phyloP scores from a whole-genome alignment of 2,113 vertebrate genomes.

The Nerophis ophidion region DNA sequence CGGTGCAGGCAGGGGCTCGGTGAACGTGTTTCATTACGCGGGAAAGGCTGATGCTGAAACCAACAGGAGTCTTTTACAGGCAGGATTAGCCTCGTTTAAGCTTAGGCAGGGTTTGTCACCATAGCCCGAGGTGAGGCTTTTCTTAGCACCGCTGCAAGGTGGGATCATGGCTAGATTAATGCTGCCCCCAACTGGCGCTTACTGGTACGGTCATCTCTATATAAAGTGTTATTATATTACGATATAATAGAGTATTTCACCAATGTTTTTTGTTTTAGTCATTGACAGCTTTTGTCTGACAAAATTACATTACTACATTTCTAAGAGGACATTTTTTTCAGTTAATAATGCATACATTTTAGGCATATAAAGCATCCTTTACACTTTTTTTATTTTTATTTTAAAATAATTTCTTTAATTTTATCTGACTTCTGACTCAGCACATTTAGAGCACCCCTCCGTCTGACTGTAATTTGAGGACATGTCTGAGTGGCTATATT shows the following conservation, averaged over 20 bases:
- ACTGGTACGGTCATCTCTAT: background rate
- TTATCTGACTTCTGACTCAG: constrained; percentile 23
- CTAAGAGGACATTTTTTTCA: too few relatives aligned
- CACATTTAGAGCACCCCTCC: constrained; percentile 20
- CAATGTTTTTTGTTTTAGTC: background rate
- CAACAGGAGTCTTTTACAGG: constrained; percentile 13
- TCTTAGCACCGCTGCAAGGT: constrained; percentile 13
- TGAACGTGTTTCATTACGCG: constrained; percentile 25
- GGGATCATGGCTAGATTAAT: constrained; percentile 20
- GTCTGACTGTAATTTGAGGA: constrained; percentile 36
- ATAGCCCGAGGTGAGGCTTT: constrained; percentile 41
- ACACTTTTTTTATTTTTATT: too few relatives aligned
- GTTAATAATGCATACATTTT: too few relatives aligned
- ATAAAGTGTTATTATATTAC: background rate
- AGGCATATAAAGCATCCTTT: too few relatives aligned
- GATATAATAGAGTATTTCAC: background rate
- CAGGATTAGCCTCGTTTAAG: constrained; percentile 44
- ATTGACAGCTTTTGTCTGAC: too few relatives aligned
- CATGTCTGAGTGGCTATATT: constrained; percentile 48
- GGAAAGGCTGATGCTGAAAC: constrained; percentile 18
- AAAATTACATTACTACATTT: too few relatives aligned
- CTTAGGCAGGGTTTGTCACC: constrained; percentile 23
- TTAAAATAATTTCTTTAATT: too few relatives aligned
- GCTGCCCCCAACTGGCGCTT: constrained; percentile 56
- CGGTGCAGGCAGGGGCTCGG: constrained; percentile 8